Base-by-base conservation (phyloP, 2,113 vertebrate species). In the Eulemur rufifrons region DNA sequence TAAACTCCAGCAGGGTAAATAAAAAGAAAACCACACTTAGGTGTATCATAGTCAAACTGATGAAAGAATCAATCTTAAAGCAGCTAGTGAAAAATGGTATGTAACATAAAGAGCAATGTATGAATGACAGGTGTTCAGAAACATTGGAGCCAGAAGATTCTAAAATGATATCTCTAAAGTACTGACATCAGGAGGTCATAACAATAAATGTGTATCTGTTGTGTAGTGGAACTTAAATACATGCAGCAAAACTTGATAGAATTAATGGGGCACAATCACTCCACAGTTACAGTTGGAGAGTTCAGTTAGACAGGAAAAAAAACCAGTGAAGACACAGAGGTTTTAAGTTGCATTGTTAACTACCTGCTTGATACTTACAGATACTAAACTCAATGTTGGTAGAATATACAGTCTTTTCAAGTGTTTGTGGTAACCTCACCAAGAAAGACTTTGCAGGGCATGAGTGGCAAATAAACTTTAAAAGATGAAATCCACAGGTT, bases 211-310 rank as follows among this genome's bases (percentile, higher is more conserved):
- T 88, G n/a, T 88, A 42, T 50, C 32, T 56, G 34, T 25, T 80
- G 78, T 73, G 54, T n/a, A 84, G 64, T 69, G 71, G 54, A 42
- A 3, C 39, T 95, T 85, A 69, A 87, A 88, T 63, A 54, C 32
- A n/a, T 45, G n/a, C 56, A 91, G 66, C 71, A 76, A 91, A 91
- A 63, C 34, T 56, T 56, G 32, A n/a, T 83, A 83, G 45, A 96
- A 73, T 66, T 83, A 84, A 84, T 73, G 63, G 54, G 8, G 89
- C 54, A 69, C 8, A 88, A 42, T 73, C 15, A 50, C 37, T 64
- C 11, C 21, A 34, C 20, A 74, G 7, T 91, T 81, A 34, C 15
- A 56, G 9, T 91, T 81, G 64, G 42, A 77, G 39, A 66, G 11
- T 89, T 89, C n/a, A 47, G 0, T 84, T 92, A 86, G 86, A 61